Base-by-base conservation (phyloP, 2,888 invertebrate species). In the Achlya flavicornis region DNA sequence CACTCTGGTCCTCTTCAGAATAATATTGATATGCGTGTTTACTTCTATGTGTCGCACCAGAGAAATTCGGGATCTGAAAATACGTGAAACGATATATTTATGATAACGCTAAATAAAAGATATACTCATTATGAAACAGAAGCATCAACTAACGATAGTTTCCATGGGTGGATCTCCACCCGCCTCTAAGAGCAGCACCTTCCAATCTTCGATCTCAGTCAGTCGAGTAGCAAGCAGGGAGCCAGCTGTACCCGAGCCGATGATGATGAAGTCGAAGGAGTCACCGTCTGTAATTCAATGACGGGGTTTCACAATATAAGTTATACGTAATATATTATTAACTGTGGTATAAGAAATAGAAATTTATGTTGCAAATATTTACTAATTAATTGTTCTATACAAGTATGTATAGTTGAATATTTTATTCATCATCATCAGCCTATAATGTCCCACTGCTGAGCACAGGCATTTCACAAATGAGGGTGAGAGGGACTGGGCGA, bases 241-340 rank as follows among this genome's bases (percentile, higher is more conserved):
- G 0, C 93, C 92, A 0, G 92, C 91, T 0, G 92, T 90, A 2
- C 92, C 93, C 0, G 90, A 78, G 0, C 93, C 93, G 0, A 93
- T 80, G 32, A 93, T 82, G 43, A 92, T 91, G 75, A 92, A 92
- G 75, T 93, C 92, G 62, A 92, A 93, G 1, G 64, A 68, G 35
- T 87, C 88, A 4, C 88, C 91, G 78, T 80, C 92, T 93, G 70
- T 10, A 67, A 46, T 8, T 61, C n/a, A 19, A 61, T 41, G 46
- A 19, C n/a, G n/a, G n/a, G n/a, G n/a, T n/a, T n/a, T n/a, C n/a
- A n/a, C n/a, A n/a, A n/a, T n/a, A n/a, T n/a, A n/a, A n/a, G n/a
- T n/a, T n/a, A n/a, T n/a, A n/a, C n/a, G n/a, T n/a, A n/a, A n/a
- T n/a, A n/a, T n/a, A n/a, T n/a, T n/a, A n/a, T n/a, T n/a, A n/a